Conservation (phyloP, 2,797 vertebrate species). For the Manis javanica region DNA sequence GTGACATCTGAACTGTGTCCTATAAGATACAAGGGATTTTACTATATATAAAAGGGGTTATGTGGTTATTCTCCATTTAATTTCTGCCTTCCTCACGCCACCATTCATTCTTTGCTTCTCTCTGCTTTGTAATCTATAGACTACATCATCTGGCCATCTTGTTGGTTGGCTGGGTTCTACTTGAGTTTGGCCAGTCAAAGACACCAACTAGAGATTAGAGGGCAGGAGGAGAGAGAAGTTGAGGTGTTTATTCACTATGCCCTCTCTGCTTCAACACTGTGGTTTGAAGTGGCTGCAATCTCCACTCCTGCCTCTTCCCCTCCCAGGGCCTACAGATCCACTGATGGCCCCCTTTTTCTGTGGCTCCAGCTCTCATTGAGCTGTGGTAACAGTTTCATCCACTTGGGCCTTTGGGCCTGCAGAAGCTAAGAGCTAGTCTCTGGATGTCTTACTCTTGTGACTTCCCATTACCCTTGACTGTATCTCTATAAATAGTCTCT, state of each 20-base stretch:
- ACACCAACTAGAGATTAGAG: neutral
- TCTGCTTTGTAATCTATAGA: conserved; percentile 1
- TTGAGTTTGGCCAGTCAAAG: conserved; percentile 19
- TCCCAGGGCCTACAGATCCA: neutral
- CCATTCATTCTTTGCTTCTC: neutral
- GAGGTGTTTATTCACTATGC: neutral
- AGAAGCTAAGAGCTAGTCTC: neutral
- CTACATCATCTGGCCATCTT: neutral
- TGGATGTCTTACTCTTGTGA: neutral
- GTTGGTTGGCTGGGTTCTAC: neutral
- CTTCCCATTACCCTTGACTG: neutral
- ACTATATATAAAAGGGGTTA: neutral
- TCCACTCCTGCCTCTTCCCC: neutral
- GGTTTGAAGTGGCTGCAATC: neutral
- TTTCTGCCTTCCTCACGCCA: neutral
- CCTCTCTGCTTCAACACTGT: neutral
- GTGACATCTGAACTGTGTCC: conserved; percentile 31
- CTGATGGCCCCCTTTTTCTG: neutral
- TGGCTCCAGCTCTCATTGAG: neutral
- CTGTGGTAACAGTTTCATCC: neutral
- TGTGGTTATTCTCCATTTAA: conserved; percentile 43
- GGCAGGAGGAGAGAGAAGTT: neutral
- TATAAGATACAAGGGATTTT: conserved; percentile 38
- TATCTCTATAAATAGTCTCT: neutral
- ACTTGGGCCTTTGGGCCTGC: neutral